These are phyloP conservation scores for Noctuana brunneofusca DNA, from an alignment of 2,888 invertebrate genomes.

Conservation along the genomic window DNA sequence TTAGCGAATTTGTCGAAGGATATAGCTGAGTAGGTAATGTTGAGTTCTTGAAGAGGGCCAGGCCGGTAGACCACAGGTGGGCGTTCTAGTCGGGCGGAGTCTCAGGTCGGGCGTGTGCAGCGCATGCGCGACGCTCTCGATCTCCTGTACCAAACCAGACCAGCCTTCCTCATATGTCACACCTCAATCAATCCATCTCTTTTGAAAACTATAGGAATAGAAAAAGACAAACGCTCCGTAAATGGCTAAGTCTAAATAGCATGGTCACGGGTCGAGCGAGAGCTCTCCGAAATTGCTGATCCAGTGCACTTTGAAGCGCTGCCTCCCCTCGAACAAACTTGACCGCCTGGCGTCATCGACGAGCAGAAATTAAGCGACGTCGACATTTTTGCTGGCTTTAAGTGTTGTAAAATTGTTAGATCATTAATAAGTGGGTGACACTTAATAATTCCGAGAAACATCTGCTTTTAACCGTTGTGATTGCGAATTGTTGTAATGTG, in stretches of 20 bases:
- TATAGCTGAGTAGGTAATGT: slow-evolving; percentile 52
- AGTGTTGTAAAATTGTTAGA: slow-evolving; percentile 35
- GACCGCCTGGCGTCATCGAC: slow-evolving; percentile 65
- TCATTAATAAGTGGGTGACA: slow-evolving; percentile 34
- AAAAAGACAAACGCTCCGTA: slow-evolving; percentile 63
- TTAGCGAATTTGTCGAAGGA: slow-evolving; percentile 29
- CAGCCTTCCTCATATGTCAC: slow-evolving; percentile 48
- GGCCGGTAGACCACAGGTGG: slow-evolving; percentile 70
- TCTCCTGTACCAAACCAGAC: slow-evolving; percentile 47
- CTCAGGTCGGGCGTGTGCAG: slow-evolving; percentile 63
- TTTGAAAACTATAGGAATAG: slow-evolving; percentile 58
- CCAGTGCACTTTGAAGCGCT: slow-evolving; percentile 52
- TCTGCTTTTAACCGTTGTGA: slow-evolving; percentile 34
- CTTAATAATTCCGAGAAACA: slow-evolving; percentile 32
- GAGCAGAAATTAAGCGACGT: slow-evolving; percentile 62
- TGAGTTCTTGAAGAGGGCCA: slow-evolving; percentile 50
- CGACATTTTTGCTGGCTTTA: slow-evolving; percentile 53
- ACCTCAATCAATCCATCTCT: slow-evolving; percentile 62
- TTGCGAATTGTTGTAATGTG: slow-evolving; percentile 36
- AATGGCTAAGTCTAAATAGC: slow-evolving; percentile 53
- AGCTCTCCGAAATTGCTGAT: slow-evolving; percentile 68
- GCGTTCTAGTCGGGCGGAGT: slow-evolving; percentile 74
- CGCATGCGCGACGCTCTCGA: slow-evolving; percentile 68
- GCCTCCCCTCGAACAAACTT: slow-evolving; percentile 66
- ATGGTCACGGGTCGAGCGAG: slow-evolving; percentile 56